Percentiles rank a stretch among this genome's conserved stretches.
Conservation (phyloP, 2,888 invertebrate genomes). For the Apodemia mormo region DNA sequence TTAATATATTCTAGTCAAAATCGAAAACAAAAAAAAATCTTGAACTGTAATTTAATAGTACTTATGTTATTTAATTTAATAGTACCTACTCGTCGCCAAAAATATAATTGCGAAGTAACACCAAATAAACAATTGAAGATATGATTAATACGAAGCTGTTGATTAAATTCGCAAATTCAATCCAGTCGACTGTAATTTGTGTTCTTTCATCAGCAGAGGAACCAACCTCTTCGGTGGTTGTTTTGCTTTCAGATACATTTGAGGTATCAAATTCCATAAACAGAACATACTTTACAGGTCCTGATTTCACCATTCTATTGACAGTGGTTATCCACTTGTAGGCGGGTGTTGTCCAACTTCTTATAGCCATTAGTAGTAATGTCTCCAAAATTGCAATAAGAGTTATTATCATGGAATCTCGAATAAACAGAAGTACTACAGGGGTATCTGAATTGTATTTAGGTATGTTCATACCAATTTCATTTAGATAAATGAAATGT, state of each 20-base stretch:
- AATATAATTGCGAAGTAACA: constrained; percentile 62
- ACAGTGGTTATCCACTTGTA: constrained; percentile 59
- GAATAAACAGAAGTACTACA: constrained; percentile 70
- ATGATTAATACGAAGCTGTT: constrained; percentile 62
- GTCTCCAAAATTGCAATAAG: constrained; percentile 60
- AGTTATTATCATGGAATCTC: constrained; percentile 71
- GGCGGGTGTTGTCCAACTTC: constrained; percentile 51
- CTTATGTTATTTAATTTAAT: too few species aligned
- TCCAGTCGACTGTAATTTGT: constrained; percentile 59
- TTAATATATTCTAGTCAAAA: too few species aligned
- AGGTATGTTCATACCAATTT: constrained; percentile 83
- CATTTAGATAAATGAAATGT: constrained; percentile 82
- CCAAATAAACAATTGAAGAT: constrained; percentile 54
- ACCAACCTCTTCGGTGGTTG: constrained; percentile 48
- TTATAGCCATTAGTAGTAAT: constrained; percentile 59
- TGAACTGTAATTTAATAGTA: too few species aligned
- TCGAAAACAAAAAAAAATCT: too few species aligned
- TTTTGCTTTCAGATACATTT: constrained; percentile 49
- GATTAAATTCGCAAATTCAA: constrained; percentile 58
- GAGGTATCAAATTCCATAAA: constrained; percentile 71
- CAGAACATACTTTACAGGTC: constrained; percentile 66
- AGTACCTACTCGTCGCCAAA: constrained; percentile 47
- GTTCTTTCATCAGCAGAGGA: constrained; percentile 38
- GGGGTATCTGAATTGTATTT: constrained; percentile 82
- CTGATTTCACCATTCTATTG: constrained; percentile 54